phyloP scores from a whole-genome alignment of 2,888 invertebrate species.

The Caenorhabditis uteleia region DNA sequence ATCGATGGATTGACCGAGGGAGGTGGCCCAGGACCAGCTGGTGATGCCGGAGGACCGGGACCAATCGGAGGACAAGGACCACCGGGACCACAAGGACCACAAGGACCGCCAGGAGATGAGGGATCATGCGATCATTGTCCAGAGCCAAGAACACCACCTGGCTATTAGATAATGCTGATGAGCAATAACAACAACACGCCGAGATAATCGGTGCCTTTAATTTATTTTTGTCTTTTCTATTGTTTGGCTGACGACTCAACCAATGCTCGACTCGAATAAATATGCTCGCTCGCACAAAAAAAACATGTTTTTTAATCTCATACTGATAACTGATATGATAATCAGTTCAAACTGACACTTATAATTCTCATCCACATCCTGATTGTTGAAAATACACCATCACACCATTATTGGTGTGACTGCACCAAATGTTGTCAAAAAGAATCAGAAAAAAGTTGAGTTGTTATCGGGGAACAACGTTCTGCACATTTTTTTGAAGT shows the following conservation, averaged over 20 bases:
- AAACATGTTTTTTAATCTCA: too few relatives aligned
- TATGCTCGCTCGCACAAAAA: conserved; percentile 27
- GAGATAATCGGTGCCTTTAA: too few relatives aligned
- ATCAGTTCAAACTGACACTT: too few relatives aligned
- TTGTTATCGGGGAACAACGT: too few relatives aligned
- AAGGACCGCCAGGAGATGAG: conserved; percentile 65
- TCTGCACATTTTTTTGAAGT: too few relatives aligned
- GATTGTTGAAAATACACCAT: too few relatives aligned
- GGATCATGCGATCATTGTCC: conserved; percentile 69
- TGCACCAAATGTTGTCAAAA: too few relatives aligned
- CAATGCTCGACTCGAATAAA: conserved; percentile 42
- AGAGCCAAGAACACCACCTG: conserved; percentile 66
- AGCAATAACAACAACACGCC: not conserved
- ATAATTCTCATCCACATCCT: too few relatives aligned
- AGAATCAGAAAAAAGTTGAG: too few relatives aligned
- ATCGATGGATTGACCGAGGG: conserved; percentile 52
- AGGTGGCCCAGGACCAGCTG: conserved; percentile 45
- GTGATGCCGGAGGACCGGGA: conserved; percentile 59
- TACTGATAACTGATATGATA: too few relatives aligned
- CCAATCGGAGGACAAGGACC: conserved; percentile 60
- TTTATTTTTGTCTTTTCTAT: conserved; percentile 21
- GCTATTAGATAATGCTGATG: conserved; percentile 52
- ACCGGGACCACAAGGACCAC: conserved; percentile 59
- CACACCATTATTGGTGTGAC: too few relatives aligned
- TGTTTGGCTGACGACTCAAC: conserved; percentile 47